A percentile compares a stretch with the other conserved stretches of the same genome.
These are phyloP conservation scores for Hypomecis punctinalis DNA, from an alignment of 2,888 invertebrate genomes.

Conservation along the genomic window DNA sequence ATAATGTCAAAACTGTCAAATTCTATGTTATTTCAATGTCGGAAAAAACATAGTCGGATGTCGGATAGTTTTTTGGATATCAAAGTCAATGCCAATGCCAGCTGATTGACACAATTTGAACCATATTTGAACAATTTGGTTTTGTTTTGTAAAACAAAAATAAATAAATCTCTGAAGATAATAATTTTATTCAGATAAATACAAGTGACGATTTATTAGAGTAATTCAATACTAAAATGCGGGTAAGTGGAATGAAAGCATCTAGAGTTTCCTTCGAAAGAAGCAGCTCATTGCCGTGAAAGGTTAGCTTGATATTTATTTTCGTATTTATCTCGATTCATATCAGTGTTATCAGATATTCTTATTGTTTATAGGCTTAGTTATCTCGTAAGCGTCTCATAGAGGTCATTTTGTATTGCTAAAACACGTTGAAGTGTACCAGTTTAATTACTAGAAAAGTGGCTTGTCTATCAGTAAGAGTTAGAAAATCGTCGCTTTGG, in stretches of 20 bases:
- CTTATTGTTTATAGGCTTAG: no score
- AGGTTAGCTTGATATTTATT: conserved; percentile 22
- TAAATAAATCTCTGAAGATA: background rate
- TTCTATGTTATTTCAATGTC: no score
- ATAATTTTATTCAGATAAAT: background rate
- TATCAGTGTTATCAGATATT: conserved; percentile 2
- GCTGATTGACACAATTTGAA: no score
- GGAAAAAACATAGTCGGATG: no score
- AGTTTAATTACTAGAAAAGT: no score
- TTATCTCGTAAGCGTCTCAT: background rate
- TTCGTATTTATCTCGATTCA: conserved; percentile 14
- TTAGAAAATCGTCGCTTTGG: no score
- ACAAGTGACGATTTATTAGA: background rate
- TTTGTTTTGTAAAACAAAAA: conserved; percentile 1
- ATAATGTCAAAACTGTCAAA: no score
- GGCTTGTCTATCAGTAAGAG: no score
- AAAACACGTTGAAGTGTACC: background rate
- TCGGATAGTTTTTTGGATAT: no score
- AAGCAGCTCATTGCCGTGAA: conserved; percentile 4
- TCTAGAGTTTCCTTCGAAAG: conserved; percentile 16
- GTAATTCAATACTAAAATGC: conserved; percentile 33
- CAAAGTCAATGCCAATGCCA: no score
- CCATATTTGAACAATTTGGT: background rate
- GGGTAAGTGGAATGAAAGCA: conserved; percentile 37
- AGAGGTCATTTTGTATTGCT: background rate